Conservation (phyloP, 2,113 vertebrate species). For the Greenwoodochromis staneri region DNA sequence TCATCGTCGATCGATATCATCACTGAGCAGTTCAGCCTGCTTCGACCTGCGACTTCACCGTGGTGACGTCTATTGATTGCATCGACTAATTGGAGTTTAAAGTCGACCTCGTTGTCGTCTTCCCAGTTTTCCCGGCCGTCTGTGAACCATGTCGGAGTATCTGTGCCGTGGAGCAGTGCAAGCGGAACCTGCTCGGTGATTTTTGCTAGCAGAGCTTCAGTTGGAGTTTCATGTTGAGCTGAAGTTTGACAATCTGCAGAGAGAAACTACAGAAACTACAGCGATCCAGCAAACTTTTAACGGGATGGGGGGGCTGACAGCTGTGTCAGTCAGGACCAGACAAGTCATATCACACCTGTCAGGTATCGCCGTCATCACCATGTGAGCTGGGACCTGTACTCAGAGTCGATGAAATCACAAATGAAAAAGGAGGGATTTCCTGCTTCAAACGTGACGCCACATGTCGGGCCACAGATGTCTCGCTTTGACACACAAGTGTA, state of each 20-base stretch:
- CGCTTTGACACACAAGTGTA: background rate
- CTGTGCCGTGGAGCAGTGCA: background rate
- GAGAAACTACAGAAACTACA: background rate
- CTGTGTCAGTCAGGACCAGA: background rate
- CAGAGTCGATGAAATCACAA: background rate
- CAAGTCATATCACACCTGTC: background rate
- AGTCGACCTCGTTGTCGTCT: background rate
- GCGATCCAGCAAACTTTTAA: rapidly evolving
- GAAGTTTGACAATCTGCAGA: background rate
- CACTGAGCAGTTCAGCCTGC: background rate
- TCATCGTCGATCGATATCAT: background rate
- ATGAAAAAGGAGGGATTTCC: background rate
- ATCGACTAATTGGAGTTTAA: background rate
- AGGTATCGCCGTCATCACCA: background rate
- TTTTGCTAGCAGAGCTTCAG: background rate
- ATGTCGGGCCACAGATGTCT: background rate
- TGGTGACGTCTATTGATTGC: background rate
- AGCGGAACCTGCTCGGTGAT: background rate
- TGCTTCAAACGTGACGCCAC: background rate
- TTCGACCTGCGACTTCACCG: background rate
- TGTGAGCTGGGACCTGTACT: background rate
- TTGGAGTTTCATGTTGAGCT: background rate
- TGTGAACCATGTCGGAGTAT: background rate
- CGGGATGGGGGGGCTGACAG: background rate
- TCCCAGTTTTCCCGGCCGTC: background rate